phyloP scores from a whole-genome alignment of 2,113 vertebrate genomes.

The Colinus virginianus region DNA sequence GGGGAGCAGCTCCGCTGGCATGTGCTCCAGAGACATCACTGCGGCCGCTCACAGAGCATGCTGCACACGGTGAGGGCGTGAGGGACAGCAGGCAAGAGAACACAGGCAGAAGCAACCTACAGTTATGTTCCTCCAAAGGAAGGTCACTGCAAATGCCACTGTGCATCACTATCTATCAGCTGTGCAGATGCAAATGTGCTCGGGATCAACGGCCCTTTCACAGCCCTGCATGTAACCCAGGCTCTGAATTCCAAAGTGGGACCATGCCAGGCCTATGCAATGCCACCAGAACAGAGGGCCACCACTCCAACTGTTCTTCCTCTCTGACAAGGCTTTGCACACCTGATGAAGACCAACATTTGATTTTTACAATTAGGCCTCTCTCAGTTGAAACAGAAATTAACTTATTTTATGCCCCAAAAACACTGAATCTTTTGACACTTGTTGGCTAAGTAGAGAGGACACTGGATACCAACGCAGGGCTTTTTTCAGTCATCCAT shows the following conservation, averaged over 20 bases:
- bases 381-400: background rate
- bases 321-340: background rate
- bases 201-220: background rate
- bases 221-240: background rate
- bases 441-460: background rate
- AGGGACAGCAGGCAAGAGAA: background rate
- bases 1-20: background rate
- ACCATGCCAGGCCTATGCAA: rapidly evolving
- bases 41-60: background rate
- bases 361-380: background rate
- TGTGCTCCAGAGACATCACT: background rate
- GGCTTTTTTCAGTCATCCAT: background rate
- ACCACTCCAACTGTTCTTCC: background rate
- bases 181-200: rapidly evolving
- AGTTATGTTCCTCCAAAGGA: background rate
- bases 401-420: background rate
- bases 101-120: rapidly evolving
- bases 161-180: rapidly evolving
- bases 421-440: background rate
- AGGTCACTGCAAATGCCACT: background rate
- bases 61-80: background rate
- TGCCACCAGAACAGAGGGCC: rapidly evolving
- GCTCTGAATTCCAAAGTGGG: background rate
- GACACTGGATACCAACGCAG: background rate
- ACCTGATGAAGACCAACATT: rapidly evolving